These are phyloP conservation scores for Esox masquinongy DNA, from an alignment of 2,797 vertebrate genomes.

Conservation along the genomic window DNA sequence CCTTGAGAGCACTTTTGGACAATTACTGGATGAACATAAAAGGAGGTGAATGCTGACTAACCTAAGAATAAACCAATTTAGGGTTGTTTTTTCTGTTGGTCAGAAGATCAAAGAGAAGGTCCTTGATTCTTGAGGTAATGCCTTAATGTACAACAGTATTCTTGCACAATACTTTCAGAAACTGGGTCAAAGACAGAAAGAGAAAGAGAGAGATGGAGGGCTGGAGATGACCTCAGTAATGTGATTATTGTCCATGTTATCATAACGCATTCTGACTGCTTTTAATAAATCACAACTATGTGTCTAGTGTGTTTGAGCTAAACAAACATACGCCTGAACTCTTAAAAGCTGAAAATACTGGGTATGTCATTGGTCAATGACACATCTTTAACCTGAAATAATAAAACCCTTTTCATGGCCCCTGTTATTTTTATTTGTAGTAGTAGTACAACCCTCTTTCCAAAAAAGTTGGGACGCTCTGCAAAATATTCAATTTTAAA, in stretches of 20 bases:
- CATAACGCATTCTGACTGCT: slow-evolving; percentile 21
- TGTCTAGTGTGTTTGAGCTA: slow-evolving; percentile 19
- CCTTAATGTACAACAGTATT: background rate
- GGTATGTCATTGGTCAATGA: slow-evolving; percentile 13
- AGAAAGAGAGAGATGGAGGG: background rate
- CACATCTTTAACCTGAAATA: slow-evolving; percentile 13
- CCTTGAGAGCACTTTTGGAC: slow-evolving; percentile 39
- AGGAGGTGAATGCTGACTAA: slow-evolving; percentile 46
- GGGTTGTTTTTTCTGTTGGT: slow-evolving; percentile 44
- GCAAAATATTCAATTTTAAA: no score
- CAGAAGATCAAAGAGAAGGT: slow-evolving; percentile 28
- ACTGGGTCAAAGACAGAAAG: slow-evolving; percentile 31
- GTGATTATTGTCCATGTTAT: slow-evolving; percentile 37
- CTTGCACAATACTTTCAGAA: slow-evolving; percentile 46
- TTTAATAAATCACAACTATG: slow-evolving; percentile 35
- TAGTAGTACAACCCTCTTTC: no score
- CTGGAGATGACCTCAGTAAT: slow-evolving; percentile 28
- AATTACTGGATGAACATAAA: slow-evolving; percentile 57
- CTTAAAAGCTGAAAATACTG: slow-evolving; percentile 15
- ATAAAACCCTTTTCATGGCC: background rate
- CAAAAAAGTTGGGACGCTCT: no score
- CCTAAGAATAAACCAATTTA: slow-evolving; percentile 57
- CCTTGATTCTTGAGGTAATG: slow-evolving; percentile 1
- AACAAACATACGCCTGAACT: slow-evolving; percentile 25
- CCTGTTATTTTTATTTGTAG: no score